phyloP scores from a whole-genome alignment of 1,140 invertebrate species.

The Hermetia illucens region DNA sequence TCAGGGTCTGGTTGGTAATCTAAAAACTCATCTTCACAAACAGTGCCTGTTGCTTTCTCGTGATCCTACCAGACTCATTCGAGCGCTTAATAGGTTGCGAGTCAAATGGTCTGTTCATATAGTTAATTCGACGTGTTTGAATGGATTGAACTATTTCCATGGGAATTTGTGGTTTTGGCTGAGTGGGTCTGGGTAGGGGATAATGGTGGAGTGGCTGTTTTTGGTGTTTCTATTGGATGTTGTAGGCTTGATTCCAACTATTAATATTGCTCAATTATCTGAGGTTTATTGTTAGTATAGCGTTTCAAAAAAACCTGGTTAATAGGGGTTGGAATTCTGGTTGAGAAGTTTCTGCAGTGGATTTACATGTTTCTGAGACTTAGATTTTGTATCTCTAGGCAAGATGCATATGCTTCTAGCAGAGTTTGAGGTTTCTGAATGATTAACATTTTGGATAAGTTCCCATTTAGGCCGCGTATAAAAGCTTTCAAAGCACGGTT shows the following conservation, averaged over 20 bases:
- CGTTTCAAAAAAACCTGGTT: not conserved
- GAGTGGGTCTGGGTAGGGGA: not conserved
- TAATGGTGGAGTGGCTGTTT: not conserved
- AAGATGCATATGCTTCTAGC: not conserved
- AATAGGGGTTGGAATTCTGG: not conserved
- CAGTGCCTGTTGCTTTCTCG: not conserved
- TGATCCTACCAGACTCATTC: not conserved
- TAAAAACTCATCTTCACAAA: too few species aligned
- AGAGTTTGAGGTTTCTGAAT: constrained; percentile 1
- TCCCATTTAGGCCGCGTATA: not conserved
- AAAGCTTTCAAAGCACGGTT: not conserved
- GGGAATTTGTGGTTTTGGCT: not conserved
- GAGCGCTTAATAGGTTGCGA: not conserved
- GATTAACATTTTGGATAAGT: not conserved
- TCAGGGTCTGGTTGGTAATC: too few species aligned
- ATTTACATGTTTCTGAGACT: not conserved
- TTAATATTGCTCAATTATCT: not conserved
- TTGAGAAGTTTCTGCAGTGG: not conserved
- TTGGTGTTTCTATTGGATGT: not conserved
- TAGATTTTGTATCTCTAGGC: not conserved
- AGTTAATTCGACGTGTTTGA: not conserved
- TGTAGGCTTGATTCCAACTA: not conserved
- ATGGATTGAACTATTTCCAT: not conserved
- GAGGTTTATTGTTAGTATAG: too few species aligned
- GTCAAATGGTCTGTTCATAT: not conserved